Conservation (phyloP, 2,797 vertebrate genomes). For the Gymnoscopelus microlampas region DNA sequence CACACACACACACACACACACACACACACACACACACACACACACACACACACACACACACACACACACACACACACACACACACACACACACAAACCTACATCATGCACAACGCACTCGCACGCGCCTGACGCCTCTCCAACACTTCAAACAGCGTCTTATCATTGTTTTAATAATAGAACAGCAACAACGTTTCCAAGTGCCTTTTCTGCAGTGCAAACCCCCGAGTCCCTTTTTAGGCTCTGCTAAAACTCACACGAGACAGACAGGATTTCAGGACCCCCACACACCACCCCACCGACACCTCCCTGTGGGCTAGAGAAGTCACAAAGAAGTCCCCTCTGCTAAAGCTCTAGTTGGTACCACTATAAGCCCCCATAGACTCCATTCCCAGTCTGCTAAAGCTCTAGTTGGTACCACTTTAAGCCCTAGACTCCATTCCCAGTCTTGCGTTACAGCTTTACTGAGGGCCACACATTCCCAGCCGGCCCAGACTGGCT, state of each 20-base stretch:
- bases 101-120: neutral
- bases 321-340: too few relatives aligned
- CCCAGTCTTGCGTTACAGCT: too few relatives aligned
- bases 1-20: slow-evolving; percentile 4
- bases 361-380: too few relatives aligned
- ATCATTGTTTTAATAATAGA: slow-evolving; percentile 64
- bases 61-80: slow-evolving; percentile 21
- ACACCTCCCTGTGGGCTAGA: too few relatives aligned
- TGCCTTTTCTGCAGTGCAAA: neutral
- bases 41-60: slow-evolving; percentile 28
- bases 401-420: too few relatives aligned
- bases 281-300: too few relatives aligned
- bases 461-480: too few relatives aligned
- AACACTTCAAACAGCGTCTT: slow-evolving; percentile 54
- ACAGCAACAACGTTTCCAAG: neutral
- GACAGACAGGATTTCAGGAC: too few relatives aligned
- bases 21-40: slow-evolving; percentile 21
- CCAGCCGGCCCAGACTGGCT: too few relatives aligned
- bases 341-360: too few relatives aligned
- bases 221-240: slow-evolving; percentile 22
- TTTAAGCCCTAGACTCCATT: too few relatives aligned
- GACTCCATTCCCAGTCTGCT: too few relatives aligned
- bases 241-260: slow-evolving; percentile 4
- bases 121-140: slow-evolving; percentile 11
- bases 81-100: neutral